phyloP scores from a whole-genome alignment of 2,797 vertebrate species.

The Ciconia nigra region DNA sequence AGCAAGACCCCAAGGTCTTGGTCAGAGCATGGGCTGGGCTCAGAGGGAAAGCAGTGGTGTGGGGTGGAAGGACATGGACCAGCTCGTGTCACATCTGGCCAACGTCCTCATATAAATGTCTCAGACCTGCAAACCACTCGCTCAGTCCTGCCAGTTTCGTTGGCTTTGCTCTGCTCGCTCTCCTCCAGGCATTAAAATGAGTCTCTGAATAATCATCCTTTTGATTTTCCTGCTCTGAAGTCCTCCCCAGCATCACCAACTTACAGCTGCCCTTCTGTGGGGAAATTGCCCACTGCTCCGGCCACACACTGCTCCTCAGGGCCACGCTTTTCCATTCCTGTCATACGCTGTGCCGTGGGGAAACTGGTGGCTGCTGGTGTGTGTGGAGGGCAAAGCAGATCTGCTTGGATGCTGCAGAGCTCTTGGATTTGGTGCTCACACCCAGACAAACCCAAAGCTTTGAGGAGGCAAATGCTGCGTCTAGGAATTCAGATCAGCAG shows the following conservation, averaged over 20 bases:
- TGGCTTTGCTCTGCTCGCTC: neutral
- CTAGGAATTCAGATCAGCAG: neutral
- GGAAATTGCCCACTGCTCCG: neutral
- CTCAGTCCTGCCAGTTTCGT: neutral
- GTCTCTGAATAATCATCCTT: neutral
- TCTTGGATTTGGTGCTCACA: neutral
- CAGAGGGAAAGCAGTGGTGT: neutral
- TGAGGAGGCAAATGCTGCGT: neutral
- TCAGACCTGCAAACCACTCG: neutral
- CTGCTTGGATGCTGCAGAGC: fast-evolving
- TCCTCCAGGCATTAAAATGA: neutral
- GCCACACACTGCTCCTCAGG: neutral
- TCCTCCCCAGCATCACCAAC: neutral
- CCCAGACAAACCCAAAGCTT: neutral
- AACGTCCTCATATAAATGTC: fast-evolving
- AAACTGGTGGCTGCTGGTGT: too few species aligned
- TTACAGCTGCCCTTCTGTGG: neutral
- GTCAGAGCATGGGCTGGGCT: neutral
- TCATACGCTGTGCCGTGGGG: neutral
- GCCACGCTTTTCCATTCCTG: fast-evolving
- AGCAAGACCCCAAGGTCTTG: neutral
- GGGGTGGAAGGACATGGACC: neutral
- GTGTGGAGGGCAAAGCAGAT: neutral
- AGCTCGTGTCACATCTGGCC: neutral
- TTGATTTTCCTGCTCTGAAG: neutral